These are phyloP conservation scores for Ypsolopha sequella DNA, from an alignment of 2,888 invertebrate species.

Conservation along the genomic window DNA sequence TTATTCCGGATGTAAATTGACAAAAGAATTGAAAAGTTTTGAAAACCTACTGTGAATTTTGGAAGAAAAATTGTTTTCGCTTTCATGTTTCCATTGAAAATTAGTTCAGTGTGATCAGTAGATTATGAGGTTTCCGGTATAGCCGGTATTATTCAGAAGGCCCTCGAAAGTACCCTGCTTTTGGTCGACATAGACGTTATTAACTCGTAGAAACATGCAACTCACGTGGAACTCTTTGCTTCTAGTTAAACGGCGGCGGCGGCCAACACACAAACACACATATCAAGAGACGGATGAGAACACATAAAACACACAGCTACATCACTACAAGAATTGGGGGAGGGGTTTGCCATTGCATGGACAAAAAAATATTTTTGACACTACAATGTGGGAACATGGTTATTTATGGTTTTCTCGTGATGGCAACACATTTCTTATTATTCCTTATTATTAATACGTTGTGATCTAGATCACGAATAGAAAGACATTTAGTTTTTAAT, in stretches of 20 bases:
- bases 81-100: too few species aligned
- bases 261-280: constrained; percentile 63
- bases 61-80: too few species aligned
- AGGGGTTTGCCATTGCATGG: constrained; percentile 37
- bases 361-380: constrained; percentile 1
- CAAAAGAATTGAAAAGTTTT: too few species aligned
- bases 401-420: constrained; percentile 27
- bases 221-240: constrained; percentile 60
- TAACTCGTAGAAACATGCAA: constrained; percentile 15
- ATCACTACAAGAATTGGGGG: constrained; percentile 43
- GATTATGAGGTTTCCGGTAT: too few species aligned
- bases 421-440: constrained; percentile 43
- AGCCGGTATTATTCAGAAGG: too few species aligned
- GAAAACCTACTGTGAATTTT: too few species aligned
- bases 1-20: too few species aligned
- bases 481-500: constrained; percentile 59
- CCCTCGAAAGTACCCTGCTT: too few species aligned
- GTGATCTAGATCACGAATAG: constrained; percentile 65
- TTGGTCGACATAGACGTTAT: too few species aligned
- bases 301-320: constrained; percentile 47
- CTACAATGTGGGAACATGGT: background rate
- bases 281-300: constrained; percentile 63
- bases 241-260: constrained; percentile 63
- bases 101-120: too few species aligned
- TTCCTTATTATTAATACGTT: constrained; percentile 54